A percentile compares a stretch with the other conserved stretches of the same genome.
These are phyloP conservation scores for Sparidentex hasta DNA, from an alignment of 2,797 vertebrate genomes.

Conservation along the genomic window DNA sequence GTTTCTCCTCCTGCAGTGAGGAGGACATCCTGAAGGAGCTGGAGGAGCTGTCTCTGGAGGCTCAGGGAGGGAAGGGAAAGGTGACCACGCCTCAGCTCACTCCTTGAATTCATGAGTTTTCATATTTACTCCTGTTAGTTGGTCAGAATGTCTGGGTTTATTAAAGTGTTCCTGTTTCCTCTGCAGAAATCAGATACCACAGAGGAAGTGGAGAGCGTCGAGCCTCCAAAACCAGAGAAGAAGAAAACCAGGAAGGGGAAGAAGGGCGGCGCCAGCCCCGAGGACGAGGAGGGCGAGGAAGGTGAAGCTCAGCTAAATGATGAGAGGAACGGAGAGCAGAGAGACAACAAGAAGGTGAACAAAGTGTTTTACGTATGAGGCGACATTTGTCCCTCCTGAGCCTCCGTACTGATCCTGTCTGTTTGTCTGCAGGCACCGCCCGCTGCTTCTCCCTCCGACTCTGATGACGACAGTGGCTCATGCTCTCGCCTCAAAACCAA, in stretches of 20 bases:
- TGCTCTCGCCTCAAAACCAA: constrained; percentile 82
- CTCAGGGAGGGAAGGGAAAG: constrained; percentile 88
- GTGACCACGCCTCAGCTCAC: constrained; percentile 10
- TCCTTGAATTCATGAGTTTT: too few species aligned
- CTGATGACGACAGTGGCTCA: constrained; percentile 88
- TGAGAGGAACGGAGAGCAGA: constrained; percentile 86
- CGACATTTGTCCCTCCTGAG: neutral
- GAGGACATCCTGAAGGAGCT: constrained; percentile 97
- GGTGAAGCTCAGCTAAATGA: constrained; percentile 85
- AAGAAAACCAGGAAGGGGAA: constrained; percentile 93
- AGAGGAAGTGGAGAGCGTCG: constrained; percentile 82
- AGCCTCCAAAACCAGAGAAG: constrained; percentile 88
- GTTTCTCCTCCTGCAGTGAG: constrained; percentile 85
- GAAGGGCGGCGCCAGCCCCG: constrained; percentile 81
- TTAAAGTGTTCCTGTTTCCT: neutral
- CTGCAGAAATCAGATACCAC: constrained; percentile 85
- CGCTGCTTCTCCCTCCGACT: constrained; percentile 74
- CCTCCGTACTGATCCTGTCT: neutral
- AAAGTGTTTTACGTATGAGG: too few species aligned
- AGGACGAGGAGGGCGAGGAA: constrained; percentile 88
- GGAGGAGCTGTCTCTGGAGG: constrained; percentile 93
- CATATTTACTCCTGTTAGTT: too few species aligned
- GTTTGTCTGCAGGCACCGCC: constrained; percentile 67
- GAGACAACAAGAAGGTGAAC: constrained; percentile 80
- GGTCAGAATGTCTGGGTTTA: too few species aligned